Percentiles rank a stretch among this genome's conserved stretches.
phyloP scores from a whole-genome alignment of 2,797 vertebrate species.

The Oreortyx pictus region DNA sequence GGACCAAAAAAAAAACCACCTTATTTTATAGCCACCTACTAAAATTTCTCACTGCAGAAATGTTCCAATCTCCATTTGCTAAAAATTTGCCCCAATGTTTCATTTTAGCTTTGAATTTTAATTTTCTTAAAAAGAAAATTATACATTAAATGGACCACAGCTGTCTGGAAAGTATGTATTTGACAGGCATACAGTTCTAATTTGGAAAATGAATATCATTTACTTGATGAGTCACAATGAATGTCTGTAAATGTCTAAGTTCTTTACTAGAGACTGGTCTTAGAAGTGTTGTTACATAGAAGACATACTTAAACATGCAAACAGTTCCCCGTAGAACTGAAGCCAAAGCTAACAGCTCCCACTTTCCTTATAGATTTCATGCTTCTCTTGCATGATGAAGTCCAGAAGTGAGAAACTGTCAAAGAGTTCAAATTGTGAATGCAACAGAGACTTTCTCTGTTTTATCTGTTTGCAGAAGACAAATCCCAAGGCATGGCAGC shows the following conservation, averaged over 20 bases:
- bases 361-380: background rate
- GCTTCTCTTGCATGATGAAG: background rate
- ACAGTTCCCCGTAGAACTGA: background rate
- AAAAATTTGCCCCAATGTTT: conserved; percentile 5
- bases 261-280: background rate
- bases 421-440: background rate
- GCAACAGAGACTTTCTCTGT: background rate
- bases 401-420: background rate
- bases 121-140: conserved; percentile 73
- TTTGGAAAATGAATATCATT: conserved; percentile 71
- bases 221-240: conserved; percentile 71
- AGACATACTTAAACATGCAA: background rate
- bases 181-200: conserved; percentile 38
- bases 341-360: background rate
- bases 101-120: conserved; percentile 57
- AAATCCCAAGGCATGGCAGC: background rate
- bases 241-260: conserved; percentile 53
- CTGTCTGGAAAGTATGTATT: conserved; percentile 60
- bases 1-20: background rate
- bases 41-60: background rate
- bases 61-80: background rate
- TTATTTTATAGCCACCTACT: background rate
- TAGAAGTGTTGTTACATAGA: background rate
- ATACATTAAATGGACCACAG: conserved; percentile 59
- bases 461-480: background rate